Percentiles rank a stretch among this genome's conserved stretches.
Conservation (phyloP, 2,113 vertebrate species). For the Urocynchramus pylzowi region DNA sequence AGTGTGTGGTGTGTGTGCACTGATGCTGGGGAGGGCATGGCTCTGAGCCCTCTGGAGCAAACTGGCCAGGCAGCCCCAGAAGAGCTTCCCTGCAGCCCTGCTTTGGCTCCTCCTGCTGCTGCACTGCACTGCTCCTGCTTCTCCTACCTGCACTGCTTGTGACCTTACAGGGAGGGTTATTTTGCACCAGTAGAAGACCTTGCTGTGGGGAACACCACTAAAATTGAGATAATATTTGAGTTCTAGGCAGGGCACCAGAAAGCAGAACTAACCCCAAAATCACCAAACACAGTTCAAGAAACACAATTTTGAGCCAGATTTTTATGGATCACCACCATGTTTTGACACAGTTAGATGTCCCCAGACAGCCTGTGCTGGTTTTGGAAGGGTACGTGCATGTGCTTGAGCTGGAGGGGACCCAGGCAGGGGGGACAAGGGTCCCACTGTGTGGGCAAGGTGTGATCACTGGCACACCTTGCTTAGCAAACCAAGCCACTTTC, state of each 20-base stretch:
- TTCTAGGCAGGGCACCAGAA: not conserved
- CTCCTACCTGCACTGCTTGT: not conserved
- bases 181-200: not conserved
- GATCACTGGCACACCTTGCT: not conserved
- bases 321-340: not conserved
- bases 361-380: not conserved
- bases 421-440: rapidly evolving
- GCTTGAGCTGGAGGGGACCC: not conserved
- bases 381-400: rapidly evolving
- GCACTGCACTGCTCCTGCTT: too few species aligned
- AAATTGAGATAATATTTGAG: not conserved
- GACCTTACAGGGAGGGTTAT: not conserved
- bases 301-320: not conserved
- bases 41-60: not conserved
- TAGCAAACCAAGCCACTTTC: not conserved
- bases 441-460: not conserved
- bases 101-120: not conserved
- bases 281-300: not conserved
- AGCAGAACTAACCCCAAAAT: not conserved
- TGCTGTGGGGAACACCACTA: not conserved
- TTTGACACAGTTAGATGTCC: not conserved
- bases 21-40: not conserved
- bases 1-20: rapidly evolving
- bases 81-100: not conserved
- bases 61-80: not conserved